Evolutionary conservation across 2,888 invertebrate species (phyloP), one percentile per base, ranked within the genome.

Genomic region (Stictocephala bisonia): DNA sequence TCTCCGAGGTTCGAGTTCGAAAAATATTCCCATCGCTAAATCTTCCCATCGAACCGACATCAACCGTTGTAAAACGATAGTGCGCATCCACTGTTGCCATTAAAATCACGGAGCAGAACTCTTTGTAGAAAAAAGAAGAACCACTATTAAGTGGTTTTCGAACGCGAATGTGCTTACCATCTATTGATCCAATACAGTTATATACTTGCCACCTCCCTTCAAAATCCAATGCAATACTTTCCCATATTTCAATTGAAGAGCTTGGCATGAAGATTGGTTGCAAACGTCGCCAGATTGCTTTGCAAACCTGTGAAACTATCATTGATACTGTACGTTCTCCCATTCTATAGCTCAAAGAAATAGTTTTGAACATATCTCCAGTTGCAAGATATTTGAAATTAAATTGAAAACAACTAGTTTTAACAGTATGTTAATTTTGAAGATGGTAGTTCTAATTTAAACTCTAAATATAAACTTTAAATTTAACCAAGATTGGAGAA

Each of bases 151-250:
- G 50, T 69, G 80, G 80, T 76, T 80, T 79, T 24, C 80, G 9
- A 78, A 81, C 78, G 22, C 51, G 51, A 13, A 81, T 75, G 74
- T 81, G 80, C 76, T 81, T 81, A 13, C 80, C 80, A 75, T 81
- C 81, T 26, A 79, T 72, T 9, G 80, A 73, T 11, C 80, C 80
- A 11, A 80, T 22, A 68, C 79, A 80, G 75, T 81, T 77, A 66
- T 75, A 76, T 70, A 81, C 77, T 64, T 81, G 77, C 80, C 80
- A 81, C 71, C 75, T 79, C 76, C 56, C 74, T 68, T 80, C 77
- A 77, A 77, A 81, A 48, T 77, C 77, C 56, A 68, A 24, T 44
- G 81, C 78, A 75, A 78, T 77, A 44, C 35, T 71, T 68, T 71
- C 60, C 77, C 78, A 79, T 50, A 70, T 71, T 72, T 79, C 76